Percentiles rank a stretch among this genome's conserved stretches.
Conservation (phyloP, 2,797 vertebrate species). For the Pithecia hirsuta region DNA sequence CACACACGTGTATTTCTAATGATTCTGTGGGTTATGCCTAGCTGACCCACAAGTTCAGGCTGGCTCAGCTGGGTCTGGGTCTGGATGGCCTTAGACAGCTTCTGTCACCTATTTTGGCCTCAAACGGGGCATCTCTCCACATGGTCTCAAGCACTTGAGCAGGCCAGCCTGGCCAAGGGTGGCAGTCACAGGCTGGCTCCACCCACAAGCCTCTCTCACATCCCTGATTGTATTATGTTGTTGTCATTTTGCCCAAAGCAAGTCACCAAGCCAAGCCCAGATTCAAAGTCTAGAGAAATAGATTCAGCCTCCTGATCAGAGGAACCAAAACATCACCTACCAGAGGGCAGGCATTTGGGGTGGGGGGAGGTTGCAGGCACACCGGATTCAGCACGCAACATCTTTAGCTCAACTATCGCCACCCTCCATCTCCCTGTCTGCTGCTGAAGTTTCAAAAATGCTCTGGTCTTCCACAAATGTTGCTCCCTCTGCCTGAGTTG, state of each 20-base stretch:
- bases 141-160: neutral
- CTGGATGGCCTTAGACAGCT: neutral
- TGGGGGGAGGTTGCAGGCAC: accelerated
- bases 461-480: neutral
- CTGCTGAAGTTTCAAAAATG: neutral
- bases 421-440: neutral
- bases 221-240: neutral
- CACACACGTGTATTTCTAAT: neutral
- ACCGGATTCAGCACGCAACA: accelerated
- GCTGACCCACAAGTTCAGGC: neutral
- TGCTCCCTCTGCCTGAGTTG: neutral
- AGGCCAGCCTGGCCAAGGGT: neutral
- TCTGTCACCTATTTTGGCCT: neutral
- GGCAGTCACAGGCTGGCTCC: neutral
- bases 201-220: neutral
- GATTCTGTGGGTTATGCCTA: neutral
- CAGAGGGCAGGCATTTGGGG: accelerated
- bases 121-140: neutral
- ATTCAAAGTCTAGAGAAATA: neutral
- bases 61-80: neutral
- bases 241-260: neutral
- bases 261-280: neutral
- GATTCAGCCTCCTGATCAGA: neutral
- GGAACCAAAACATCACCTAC: neutral
- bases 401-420: neutral